Percentiles rank a stretch among this genome's conserved stretches.
phyloP scores from a whole-genome alignment of 2,113 vertebrate genomes.

The Centrocercus urophasianus region DNA sequence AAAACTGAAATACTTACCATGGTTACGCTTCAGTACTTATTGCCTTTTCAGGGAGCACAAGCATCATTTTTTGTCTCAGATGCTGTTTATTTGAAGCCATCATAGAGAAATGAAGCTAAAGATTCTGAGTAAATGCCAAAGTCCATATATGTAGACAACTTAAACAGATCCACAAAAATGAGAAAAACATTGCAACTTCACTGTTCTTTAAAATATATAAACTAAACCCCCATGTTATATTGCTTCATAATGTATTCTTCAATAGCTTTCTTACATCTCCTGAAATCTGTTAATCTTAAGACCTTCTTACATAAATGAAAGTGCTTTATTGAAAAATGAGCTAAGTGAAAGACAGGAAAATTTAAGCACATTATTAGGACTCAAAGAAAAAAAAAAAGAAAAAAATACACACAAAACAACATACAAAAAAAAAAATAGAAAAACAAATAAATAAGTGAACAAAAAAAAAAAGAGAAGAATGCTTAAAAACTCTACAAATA shows the following conservation, averaged over 20 bases:
- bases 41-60: neutral
- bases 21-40: neutral
- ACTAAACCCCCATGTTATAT: neutral
- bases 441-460: neutral
- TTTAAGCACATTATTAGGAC: neutral
- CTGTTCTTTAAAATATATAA: neutral
- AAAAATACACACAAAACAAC: too few relatives aligned
- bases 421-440: too few relatives aligned
- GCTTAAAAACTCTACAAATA: neutral
- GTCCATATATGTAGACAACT: neutral
- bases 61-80: neutral
- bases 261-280: neutral
- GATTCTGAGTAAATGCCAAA: neutral
- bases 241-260: neutral
- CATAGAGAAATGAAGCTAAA: neutral
- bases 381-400: neutral
- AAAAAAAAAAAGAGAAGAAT: neutral
- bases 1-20: neutral
- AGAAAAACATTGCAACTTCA: neutral
- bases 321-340: neutral
- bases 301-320: neutral
- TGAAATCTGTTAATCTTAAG: neutral
- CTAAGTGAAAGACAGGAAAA: neutral
- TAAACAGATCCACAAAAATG: neutral
- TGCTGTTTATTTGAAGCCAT: neutral